Conservation (phyloP, 1,140 invertebrate species). For the Campodea augens region DNA sequence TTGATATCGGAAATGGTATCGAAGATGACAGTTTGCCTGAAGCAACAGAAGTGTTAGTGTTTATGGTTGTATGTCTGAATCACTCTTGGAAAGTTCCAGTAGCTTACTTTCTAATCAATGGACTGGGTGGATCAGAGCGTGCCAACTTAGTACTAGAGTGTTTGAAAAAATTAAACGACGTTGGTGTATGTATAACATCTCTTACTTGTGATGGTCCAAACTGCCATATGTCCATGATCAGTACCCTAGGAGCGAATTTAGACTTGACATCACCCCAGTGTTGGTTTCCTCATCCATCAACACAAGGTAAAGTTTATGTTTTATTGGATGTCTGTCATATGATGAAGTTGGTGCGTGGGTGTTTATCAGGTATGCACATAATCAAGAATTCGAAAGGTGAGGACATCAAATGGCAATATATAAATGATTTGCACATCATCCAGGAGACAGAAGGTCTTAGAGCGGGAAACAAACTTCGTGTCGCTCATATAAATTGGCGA, state of each 20-base stretch:
- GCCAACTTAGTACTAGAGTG: conserved; percentile 14
- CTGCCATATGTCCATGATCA: conserved; percentile 13
- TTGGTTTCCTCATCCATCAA: too few species aligned
- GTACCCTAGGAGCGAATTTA: not conserved
- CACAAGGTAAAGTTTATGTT: too few species aligned
- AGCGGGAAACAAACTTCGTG: conserved; percentile 13
- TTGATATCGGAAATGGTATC: conserved; percentile 6
- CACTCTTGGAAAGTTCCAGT: conserved; percentile 19
- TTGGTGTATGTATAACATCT: conserved; percentile 12
- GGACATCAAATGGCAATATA: conserved; percentile 13
- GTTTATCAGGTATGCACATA: conserved; percentile 13
- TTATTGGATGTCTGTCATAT: conserved; percentile 15
- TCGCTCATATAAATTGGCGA: conserved; percentile 13
- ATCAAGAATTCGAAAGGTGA: conserved; percentile 8
- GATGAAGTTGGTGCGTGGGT: conserved; percentile 16
- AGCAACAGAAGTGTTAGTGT: conserved; percentile 20
- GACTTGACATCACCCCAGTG: conserved; percentile 11
- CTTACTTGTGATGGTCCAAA: conserved; percentile 20
- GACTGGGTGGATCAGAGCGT: conserved; percentile 13
- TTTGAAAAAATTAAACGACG: conserved; percentile 12
- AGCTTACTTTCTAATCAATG: conserved; percentile 19
- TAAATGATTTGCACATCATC: conserved; percentile 13
- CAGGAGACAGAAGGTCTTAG: conserved; percentile 16
- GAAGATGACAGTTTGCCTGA: conserved; percentile 14
- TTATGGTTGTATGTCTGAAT: conserved; percentile 19